A percentile compares a stretch with the other conserved stretches of the same genome.
These are phyloP conservation scores for Drosophila grimshawi DNA, from an alignment of 1,140 invertebrate genomes.

Conservation along the genomic window DNA sequence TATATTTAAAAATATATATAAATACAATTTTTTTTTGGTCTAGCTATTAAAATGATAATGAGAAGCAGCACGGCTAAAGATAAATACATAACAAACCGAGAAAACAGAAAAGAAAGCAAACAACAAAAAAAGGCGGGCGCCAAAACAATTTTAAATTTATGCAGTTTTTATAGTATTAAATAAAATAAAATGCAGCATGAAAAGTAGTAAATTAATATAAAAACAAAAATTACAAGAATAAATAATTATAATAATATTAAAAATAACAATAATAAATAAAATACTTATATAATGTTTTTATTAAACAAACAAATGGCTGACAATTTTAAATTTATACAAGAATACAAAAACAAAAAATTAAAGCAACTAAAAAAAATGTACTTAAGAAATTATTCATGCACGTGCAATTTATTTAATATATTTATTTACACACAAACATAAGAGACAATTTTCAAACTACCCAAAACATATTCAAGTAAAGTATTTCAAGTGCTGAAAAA, in stretches of 20 bases:
- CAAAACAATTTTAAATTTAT: slow-evolving; percentile 75
- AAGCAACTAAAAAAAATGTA: slow-evolving; percentile 37
- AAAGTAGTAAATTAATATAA: slow-evolving; percentile 17
- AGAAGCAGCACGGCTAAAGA: slow-evolving; percentile 20
- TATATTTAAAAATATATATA: slow-evolving; percentile 33
- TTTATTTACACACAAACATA: slow-evolving; percentile 53
- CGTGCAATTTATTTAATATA: slow-evolving; percentile 72
- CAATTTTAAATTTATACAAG: slow-evolving; percentile 80
- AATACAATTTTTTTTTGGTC: slow-evolving; percentile 42
- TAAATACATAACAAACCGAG: slow-evolving; percentile 13
- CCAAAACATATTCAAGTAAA: slow-evolving; percentile 24
- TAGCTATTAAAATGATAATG: slow-evolving; percentile 52
- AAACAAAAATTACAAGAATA: slow-evolving; percentile 24
- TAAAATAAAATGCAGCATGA: slow-evolving; percentile 27
- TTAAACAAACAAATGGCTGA: slow-evolving; percentile 74
- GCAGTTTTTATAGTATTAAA: slow-evolving; percentile 76
- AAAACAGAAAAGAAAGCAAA: slow-evolving; percentile 19
- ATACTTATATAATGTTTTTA: slow-evolving; percentile 72
- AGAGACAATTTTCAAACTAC: slow-evolving; percentile 47
- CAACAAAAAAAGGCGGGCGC: slow-evolving; percentile 49
- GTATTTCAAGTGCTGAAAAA: slow-evolving; percentile 1
- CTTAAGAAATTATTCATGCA: slow-evolving; percentile 78
- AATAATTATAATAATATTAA: slow-evolving; percentile 37
- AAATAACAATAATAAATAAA: slow-evolving; percentile 41
- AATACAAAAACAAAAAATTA: slow-evolving; percentile 27